Conservation (phyloP, 2,113 vertebrate species). For the Pluvianellus socialis region DNA sequence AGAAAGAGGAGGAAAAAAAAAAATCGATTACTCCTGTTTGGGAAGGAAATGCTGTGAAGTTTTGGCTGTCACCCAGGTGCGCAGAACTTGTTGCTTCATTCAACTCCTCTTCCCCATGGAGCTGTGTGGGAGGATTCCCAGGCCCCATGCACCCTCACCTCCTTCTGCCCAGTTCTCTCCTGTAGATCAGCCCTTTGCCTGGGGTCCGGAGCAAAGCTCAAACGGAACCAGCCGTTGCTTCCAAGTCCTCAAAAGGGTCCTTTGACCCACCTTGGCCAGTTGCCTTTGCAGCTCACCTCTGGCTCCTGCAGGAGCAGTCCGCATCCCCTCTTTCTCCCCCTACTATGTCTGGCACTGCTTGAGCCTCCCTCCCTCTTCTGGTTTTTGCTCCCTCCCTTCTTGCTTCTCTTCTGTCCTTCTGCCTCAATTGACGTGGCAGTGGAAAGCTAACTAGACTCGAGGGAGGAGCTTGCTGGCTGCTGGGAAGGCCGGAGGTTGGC, state of each 20-base stretch:
- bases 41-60: background rate
- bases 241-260: conserved; percentile 11
- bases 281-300: conserved; percentile 57
- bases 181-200: background rate
- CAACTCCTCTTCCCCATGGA: background rate
- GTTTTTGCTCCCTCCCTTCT: conserved; percentile 64
- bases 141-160: conserved; percentile 18
- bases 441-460: conserved; percentile 80
- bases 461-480: conserved; percentile 84
- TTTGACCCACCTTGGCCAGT: conserved; percentile 55
- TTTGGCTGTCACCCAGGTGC: conserved; percentile 15
- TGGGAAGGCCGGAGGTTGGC: conserved; percentile 88
- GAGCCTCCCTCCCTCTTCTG: conserved; percentile 54
- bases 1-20: background rate
- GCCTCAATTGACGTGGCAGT: conserved; percentile 91
- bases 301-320: conserved; percentile 18
- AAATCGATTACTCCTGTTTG: background rate
- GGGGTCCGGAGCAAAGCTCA: background rate
- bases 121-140: conserved; percentile 9
- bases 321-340: conserved; percentile 42
- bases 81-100: conserved; percentile 9
- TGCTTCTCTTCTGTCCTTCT: conserved; percentile 76
- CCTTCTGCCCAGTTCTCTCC: background rate
- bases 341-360: conserved; percentile 54
- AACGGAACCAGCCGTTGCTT: background rate